Evolutionary conservation across 2,888 invertebrate species (phyloP).

Genomic region (Caenorhabditis sp.): DNA sequence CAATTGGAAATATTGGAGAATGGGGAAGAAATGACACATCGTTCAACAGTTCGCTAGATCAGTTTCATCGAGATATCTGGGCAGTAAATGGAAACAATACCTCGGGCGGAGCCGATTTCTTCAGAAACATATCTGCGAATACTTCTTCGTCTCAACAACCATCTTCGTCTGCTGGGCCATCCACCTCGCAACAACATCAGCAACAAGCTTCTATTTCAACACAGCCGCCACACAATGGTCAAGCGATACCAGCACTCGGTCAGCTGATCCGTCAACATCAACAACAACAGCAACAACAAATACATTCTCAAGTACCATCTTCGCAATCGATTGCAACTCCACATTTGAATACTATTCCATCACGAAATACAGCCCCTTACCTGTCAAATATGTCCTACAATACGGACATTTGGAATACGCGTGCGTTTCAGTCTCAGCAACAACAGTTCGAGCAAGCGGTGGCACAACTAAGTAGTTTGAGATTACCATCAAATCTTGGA

Average conservation of each 20-base stretch:
- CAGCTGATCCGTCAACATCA: slow-evolving; percentile 19
- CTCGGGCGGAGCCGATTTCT: slow-evolving; percentile 13
- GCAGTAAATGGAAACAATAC: slow-evolving; percentile 22
- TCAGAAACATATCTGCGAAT: slow-evolving; percentile 3
- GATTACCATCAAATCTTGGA: background rate
- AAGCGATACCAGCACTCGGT: slow-evolving; percentile 4
- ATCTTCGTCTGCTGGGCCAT: background rate
- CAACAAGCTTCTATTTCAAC: slow-evolving; percentile 10
- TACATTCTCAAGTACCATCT: slow-evolving; percentile 3
- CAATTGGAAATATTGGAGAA: slow-evolving; percentile 28
- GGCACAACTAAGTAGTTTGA: too few relatives aligned
- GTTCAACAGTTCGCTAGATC: slow-evolving; percentile 11
- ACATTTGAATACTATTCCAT: background rate
- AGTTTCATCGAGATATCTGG: slow-evolving; percentile 35
- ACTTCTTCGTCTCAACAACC: slow-evolving; percentile 5
- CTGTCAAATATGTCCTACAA: background rate
- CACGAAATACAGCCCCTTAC: background rate
- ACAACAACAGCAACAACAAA: slow-evolving; percentile 24
- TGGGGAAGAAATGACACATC: slow-evolving; percentile 2
- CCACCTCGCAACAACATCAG: background rate
- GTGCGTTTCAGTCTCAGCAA: background rate
- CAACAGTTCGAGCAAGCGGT: background rate
- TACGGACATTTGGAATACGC: background rate
- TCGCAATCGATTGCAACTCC: background rate
- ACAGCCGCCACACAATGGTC: slow-evolving; percentile 7